Conservation (phyloP, 2,797 vertebrate genomes). For the Cuniculus paca region DNA sequence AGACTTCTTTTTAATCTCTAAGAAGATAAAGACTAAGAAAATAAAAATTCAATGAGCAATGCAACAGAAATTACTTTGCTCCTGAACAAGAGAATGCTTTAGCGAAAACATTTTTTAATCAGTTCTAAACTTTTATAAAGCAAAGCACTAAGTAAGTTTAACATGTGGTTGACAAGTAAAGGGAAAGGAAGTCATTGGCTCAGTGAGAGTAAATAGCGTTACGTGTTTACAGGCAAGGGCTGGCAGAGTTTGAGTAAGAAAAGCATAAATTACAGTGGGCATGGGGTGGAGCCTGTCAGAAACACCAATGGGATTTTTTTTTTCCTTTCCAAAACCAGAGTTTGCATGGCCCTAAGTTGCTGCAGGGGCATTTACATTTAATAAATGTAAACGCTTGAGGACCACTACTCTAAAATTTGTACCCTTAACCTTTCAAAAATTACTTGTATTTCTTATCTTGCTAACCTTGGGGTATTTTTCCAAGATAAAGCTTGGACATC, state of each 20-base stretch:
- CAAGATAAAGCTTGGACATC: neutral
- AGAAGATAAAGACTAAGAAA: slow-evolving; percentile 19
- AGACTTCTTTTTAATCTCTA: neutral
- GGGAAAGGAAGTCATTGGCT: neutral
- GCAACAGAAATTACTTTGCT: slow-evolving; percentile 23
- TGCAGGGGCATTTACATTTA: neutral
- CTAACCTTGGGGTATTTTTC: slow-evolving; percentile 16
- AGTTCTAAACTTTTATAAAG: neutral
- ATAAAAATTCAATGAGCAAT: neutral
- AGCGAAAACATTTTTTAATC: slow-evolving; percentile 23
- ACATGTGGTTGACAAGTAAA: slow-evolving; percentile 9
- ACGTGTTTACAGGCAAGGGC: neutral
- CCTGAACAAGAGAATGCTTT: neutral
- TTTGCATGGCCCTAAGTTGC: neutral
- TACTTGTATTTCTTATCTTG: slow-evolving; percentile 14
- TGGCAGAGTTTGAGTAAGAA: neutral
- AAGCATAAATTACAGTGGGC: neutral
- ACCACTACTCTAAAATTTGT: neutral
- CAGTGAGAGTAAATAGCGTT: neutral
- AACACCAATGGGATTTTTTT: neutral
- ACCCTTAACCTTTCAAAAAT: neutral
- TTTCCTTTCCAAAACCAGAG: neutral
- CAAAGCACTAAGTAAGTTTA: neutral
- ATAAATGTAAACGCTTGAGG: neutral
- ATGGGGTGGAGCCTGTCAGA: neutral